Evolutionary conservation across 2,113 vertebrate species (phyloP), one percentile per base, ranked within the genome.

Genomic region (Nothocercus nigrocapillus): DNA sequence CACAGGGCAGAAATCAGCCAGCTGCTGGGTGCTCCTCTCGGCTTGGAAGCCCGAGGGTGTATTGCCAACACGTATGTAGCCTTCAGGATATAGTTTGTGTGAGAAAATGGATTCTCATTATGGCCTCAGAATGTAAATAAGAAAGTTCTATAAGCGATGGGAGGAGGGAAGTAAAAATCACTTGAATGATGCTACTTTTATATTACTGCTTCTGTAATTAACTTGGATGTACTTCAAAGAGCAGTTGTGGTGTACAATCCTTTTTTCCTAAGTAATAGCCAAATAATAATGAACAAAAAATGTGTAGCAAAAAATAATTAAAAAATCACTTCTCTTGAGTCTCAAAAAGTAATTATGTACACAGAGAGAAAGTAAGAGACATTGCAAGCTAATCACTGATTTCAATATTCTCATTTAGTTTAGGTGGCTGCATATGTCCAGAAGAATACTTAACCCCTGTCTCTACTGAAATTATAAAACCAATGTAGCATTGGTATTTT

Each of bases 221-320:
- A 42, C 68, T 95, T 96, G 93, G 82, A 95, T 80, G 32, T 66
- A 80, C 88, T 96, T 97, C 76, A 96, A 93, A 97, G 86, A 92
- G 61, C 67, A 73, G 82, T 56, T 93, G 70, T 49, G 59, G 61
- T 83, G 88, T 91, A 72, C 59, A 95, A 88, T 96, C 73, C 54
- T 49, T 28, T 90, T 87, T 96, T 90, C 74, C n/a, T 73, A 75
- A 89, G 78, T 47, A 85, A 85, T 53, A 91, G 77, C 53, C 93
- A 96, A 96, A 96, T 93, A 96, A 85, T 78, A 91, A 93, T 63
- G 79, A 95, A 85, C 44, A 93, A 88, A 95, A 85, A 51, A 77
- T 49, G 45, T 1, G 0, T 22, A 74, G 59, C 18, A 70, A 75
- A 72, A 93, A 68, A 66, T 36, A 87, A 85, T 74, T 75, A 89